Conservation (phyloP, 2,888 invertebrate species). For the Smittia aterrima region DNA sequence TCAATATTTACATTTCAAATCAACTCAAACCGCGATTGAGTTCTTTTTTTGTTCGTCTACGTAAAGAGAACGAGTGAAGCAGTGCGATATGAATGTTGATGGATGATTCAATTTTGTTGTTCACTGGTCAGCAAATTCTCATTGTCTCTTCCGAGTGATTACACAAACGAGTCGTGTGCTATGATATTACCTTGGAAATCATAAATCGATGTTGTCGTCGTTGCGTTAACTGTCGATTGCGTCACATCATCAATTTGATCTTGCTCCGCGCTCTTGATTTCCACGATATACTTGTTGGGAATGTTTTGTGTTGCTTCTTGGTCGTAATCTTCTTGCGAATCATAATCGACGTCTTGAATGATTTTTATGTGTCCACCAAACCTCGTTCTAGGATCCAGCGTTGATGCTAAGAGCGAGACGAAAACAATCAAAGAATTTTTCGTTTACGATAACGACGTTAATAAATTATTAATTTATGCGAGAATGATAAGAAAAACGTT, state of each 20-base stretch:
- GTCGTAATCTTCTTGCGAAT: conserved; percentile 16
- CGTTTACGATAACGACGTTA: no score
- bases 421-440: no score
- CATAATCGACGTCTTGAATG: conserved; percentile 18
- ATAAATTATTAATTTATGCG: no score
- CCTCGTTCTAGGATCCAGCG: conserved; percentile 15
- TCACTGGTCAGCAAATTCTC: no score
- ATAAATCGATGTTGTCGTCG: conserved; percentile 30
- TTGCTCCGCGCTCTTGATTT: neutral
- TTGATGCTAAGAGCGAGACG: neutral
- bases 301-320: neutral
- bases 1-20: conserved; percentile 16
- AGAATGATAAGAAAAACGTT: no score
- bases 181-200: conserved; percentile 26
- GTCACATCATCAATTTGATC: conserved; percentile 24
- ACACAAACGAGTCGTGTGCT: no score
- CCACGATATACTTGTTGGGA: conserved; percentile 8
- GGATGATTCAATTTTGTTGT: no score
- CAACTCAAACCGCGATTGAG: neutral
- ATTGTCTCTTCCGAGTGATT: no score
- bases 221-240: conserved; percentile 7
- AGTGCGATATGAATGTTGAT: no score
- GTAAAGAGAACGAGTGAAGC: no score
- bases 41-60: no score
- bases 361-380: neutral